Evolutionary conservation across 2,797 vertebrate species (phyloP).

Genomic region (Rhynchonycteris naso): DNA sequence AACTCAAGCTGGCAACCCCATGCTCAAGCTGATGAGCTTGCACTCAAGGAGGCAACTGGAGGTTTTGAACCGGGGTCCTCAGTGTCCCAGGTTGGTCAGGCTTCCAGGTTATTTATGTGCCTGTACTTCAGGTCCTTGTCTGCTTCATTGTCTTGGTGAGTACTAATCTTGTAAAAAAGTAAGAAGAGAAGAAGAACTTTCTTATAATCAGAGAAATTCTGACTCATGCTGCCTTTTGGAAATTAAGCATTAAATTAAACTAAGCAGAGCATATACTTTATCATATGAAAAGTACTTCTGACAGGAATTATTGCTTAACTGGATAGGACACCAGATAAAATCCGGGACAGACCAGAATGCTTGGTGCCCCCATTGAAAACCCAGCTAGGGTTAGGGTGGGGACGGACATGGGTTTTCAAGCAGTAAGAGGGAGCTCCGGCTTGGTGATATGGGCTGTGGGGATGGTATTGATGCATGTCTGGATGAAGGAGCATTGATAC

Average conservation of each 20-base stretch:
- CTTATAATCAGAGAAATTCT: background rate
- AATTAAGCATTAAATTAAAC: slow-evolving; percentile 21
- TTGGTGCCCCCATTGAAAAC: background rate
- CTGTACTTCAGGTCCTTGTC: background rate
- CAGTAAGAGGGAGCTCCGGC: background rate
- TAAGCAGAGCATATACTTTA: background rate
- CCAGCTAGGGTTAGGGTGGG: background rate
- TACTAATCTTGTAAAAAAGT: background rate
- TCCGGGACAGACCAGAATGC: background rate
- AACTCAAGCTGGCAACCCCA: too few relatives aligned
- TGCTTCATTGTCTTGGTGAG: background rate
- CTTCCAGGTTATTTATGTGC: background rate
- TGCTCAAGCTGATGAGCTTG: too few relatives aligned
- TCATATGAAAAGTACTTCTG: slow-evolving; percentile 4
- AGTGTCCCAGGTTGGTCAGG: too few relatives aligned
- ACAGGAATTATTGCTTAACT: background rate
- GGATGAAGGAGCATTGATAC: background rate
- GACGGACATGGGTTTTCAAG: background rate
- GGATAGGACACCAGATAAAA: background rate
- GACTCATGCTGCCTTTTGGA: slow-evolving; percentile 5
- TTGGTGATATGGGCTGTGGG: background rate
- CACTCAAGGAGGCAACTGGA: too few relatives aligned
- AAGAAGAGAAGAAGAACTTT: background rate
- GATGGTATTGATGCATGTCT: background rate
- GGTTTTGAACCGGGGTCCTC: too few relatives aligned